These are phyloP conservation scores for Pangasius larnaudii DNA, from an alignment of 2,797 vertebrate genomes.

Conservation along the genomic window DNA sequence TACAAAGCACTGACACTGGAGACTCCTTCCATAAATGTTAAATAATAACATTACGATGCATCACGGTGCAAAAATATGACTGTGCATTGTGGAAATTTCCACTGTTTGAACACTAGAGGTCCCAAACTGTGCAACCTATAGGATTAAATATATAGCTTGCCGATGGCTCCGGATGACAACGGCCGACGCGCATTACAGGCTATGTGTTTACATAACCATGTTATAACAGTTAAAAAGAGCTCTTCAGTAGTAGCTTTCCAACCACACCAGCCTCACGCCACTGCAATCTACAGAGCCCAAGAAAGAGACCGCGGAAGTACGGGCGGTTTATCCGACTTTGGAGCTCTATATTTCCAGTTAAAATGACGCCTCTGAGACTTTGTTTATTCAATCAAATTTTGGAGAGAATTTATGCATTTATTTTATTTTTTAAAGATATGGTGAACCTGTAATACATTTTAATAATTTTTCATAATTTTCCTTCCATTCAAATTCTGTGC, in stretches of 20 bases:
- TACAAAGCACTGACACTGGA: too few species aligned
- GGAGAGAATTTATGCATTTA: too few species aligned
- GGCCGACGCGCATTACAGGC: neutral
- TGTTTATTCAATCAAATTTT: too few species aligned
- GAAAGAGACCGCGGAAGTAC: too few species aligned
- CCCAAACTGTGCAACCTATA: neutral
- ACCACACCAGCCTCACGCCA: too few species aligned
- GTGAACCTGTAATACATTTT: neutral
- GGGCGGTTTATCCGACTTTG: too few species aligned
- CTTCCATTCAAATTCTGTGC: neutral
- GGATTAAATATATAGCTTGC: neutral
- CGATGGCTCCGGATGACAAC: neutral
- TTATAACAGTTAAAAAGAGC: neutral
- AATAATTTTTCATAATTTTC: neutral
- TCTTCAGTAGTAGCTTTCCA: neutral
- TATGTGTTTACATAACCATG: neutral
- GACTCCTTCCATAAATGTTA: neutral
- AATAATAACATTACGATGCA: neutral
- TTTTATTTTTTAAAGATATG: too few species aligned
- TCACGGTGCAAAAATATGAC: too few species aligned
- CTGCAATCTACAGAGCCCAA: neutral
- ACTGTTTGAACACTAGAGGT: neutral
- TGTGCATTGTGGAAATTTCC: neutral
- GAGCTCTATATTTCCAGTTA: too few species aligned
- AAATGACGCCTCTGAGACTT: too few species aligned